Conservation (phyloP, 2,113 vertebrate species). For the Chascanopsetta lugubris region DNA sequence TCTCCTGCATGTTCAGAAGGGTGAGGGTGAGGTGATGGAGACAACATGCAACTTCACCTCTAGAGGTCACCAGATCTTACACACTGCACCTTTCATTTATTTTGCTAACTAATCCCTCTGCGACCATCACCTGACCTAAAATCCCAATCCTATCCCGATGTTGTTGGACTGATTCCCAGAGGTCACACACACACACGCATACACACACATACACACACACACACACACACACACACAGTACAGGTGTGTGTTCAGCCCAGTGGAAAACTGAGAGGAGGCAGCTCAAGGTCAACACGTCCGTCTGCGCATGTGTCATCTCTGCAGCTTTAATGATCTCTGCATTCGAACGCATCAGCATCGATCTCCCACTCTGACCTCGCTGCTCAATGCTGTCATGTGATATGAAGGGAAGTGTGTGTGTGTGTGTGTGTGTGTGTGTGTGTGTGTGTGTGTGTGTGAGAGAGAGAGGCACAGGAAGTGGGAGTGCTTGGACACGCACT, state of each 20-base stretch:
- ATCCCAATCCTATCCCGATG: too few species aligned
- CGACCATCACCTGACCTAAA: too few species aligned
- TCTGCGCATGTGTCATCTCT: constrained; percentile 8
- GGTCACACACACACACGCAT: too few species aligned
- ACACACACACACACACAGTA: too few species aligned
- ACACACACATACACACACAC: too few species aligned
- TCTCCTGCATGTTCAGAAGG: too few species aligned
- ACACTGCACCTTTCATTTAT: too few species aligned
- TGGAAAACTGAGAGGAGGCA: neutral
- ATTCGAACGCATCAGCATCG: constrained; percentile 26
- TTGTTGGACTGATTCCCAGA: too few species aligned
- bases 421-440: neutral
- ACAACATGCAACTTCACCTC: too few species aligned
- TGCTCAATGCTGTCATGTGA: neutral
- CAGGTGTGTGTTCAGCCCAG: neutral
- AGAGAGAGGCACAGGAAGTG: neutral
- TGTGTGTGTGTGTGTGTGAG: neutral
- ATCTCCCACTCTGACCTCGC: constrained; percentile 24
- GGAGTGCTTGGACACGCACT: neutral
- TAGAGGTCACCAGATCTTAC: too few species aligned
- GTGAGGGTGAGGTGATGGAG: too few species aligned
- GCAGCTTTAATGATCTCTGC: constrained; percentile 26
- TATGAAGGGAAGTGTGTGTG: neutral
- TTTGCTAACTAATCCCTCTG: too few species aligned
- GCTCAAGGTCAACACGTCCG: constrained; percentile 36